Base-by-base conservation (phyloP, 2,888 invertebrate genomes). In the Oegoconia quadripuncta region DNA sequence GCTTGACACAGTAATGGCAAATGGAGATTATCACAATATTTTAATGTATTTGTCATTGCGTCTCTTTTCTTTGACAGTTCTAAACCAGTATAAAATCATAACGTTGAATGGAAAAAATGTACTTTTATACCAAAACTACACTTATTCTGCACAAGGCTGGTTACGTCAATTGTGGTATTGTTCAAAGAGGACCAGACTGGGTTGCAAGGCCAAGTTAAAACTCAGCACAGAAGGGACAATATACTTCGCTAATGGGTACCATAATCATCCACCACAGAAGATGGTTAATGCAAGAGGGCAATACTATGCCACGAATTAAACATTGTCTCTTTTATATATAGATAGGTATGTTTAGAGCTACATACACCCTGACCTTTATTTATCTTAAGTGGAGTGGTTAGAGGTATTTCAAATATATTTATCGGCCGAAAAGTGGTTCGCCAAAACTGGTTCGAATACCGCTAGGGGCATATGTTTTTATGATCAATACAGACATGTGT, bases 141-240 rank as follows among this genome's bases (percentile, higher is more conserved):
- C 48, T 1, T 53, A 29, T 28, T 48, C 48, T 1, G 39, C 13
- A 9, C 38, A 44, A 3, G 47, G 44, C 8, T 17, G 28, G 0
- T 40, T 41, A 5, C 29, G 13, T 7, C 37, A 41, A 3, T 27
- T 37, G n/a, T 33, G 32, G 17, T 47, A 46, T 25, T 54, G 54
- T 34, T 50, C 51, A 1, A 44, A 34, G 20, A 44, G 34, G 15
- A 4, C 3, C 2, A 13, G n/a, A n/a, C 26, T 42, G 1, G 37
- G 48, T 0, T 64, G 61, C 29, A 18, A 33, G 9, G 58, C 62
- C 1, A 46, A 48, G 5, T 13, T 63, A 6, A 55, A 49, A 8
- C 41, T 63, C 1, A 37, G 44, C 30, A n/a, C 37, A n/a, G 2
- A 34, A 6, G 42, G 50, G 1, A 22, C 27, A 2, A 45, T 59